phyloP scores from a whole-genome alignment of 2,888 invertebrate species.

The Pomacea canaliculata region DNA sequence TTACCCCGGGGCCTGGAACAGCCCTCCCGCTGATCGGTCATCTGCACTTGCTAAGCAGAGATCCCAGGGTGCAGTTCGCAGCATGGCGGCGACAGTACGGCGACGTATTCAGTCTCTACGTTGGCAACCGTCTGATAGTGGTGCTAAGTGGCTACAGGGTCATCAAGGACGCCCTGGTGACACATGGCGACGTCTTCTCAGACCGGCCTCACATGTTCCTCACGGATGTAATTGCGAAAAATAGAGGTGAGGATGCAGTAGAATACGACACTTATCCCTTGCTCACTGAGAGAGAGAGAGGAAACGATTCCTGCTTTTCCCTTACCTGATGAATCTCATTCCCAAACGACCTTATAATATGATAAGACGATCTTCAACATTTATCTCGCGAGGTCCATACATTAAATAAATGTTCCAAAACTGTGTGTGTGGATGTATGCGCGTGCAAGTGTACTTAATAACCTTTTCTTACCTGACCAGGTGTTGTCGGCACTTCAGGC shows the following conservation, averaged over 20 bases:
- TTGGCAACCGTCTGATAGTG: slow-evolving; percentile 23
- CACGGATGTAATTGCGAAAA: not conserved
- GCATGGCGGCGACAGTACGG: slow-evolving; percentile 20
- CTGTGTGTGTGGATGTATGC: no score
- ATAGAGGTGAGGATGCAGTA: not conserved
- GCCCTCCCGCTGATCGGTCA: slow-evolving; percentile 23
- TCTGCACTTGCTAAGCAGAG: not conserved
- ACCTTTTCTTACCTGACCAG: not conserved
- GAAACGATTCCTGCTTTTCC: no score
- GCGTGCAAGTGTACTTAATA: no score
- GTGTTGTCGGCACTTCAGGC: not conserved
- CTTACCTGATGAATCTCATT: no score
- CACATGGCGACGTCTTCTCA: slow-evolving; percentile 27
- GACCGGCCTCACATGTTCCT: slow-evolving; percentile 24
- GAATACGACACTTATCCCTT: no score
- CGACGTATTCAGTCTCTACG: slow-evolving; percentile 29
- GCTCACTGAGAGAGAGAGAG: no score
- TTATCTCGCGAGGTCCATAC: no score
- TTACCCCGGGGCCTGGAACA: slow-evolving; percentile 23
- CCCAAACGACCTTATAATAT: no score
- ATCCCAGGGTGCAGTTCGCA: not conserved
- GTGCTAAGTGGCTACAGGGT: slow-evolving; percentile 29
- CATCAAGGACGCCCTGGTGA: slow-evolving; percentile 30
- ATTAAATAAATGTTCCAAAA: no score
- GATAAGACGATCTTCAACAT: no score